Base-by-base conservation (phyloP, 1,140 invertebrate genomes). In the Nasonia giraulti region DNA sequence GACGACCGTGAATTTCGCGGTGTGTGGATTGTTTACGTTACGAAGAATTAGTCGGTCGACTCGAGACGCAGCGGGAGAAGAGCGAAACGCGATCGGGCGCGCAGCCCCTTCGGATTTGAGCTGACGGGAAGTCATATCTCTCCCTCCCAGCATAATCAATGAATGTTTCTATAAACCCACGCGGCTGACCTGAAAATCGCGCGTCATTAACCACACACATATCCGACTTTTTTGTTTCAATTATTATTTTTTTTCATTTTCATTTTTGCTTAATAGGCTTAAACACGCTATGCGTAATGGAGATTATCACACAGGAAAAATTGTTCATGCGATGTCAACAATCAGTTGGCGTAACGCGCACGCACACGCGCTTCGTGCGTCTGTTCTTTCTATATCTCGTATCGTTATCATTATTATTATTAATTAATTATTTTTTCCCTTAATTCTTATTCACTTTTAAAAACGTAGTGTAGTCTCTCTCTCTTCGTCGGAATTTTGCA, bases 281-380 rank as follows among this genome's bases (percentile, higher is more conserved):
- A 88, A 89, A 88, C 89, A 89, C 89, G 88, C 89, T 90, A 88
- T 88, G 87, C 88, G 88, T 91, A 82, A 91, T 90, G 76, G 90
- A 91, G 91, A 92, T 92, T 92, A 92, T 92, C 91, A 92, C 91
- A 92, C 91, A 90, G 89, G 91, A 91, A 92, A 90, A 90, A 90
- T 89, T 91, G 90, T 88, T 88, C 90, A 90, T 90, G 90, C 91
- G 91, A 89, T 92, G 89, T 91, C 90, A 92, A 92, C 91, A 91
- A 92, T 91, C 90, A 91, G 90, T 92, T 91, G 89, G 89, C 88
- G 89, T 89, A 86, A 86, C 82, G 82, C 87, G 88, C 90, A 90
- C 88, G 89, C 90, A 90, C 88, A 88, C 88, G 88, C 84, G 75
- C 86, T 82, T 85, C 79, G 80, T 79, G 78, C 88, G 86, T 83